Evolutionary conservation across 2,113 vertebrate genomes (phyloP), one percentile per base, ranked within the genome.

Genomic region (Spea multiplicata): DNA sequence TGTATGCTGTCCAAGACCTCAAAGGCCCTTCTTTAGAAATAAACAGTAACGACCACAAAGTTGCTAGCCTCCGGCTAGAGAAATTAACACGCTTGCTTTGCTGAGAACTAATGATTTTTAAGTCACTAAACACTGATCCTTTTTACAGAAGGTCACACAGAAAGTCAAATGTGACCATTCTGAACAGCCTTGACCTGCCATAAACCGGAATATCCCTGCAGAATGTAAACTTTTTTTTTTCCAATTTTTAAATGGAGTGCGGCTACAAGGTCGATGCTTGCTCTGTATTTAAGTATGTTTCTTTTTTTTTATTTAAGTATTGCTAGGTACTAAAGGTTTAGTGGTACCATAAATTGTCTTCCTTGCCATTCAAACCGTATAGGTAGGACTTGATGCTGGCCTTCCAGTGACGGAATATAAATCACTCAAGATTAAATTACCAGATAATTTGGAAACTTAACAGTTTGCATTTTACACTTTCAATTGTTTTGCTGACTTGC

Each of bases 401-500:
- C 87, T 88, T 83, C 74, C 81, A 77, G 81, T 84, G 89, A 87
- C 76, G 83, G 87, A 83, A 83, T 87, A 89, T 91, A 93, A 91
- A 92, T 92, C 88, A 90, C 87, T 74, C 83, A 82, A 87, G 89
- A 91, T 92, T 87, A 92, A 91, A 93, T 91, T 88, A 90, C 88
- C 85, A 89, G 90, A 90, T 92, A 91, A 93, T 93, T 91, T 91
- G 88, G 90, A 88, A 91, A 90, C 87, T 90, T 93, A 92, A 86
- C 88, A 87, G 88, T 90, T 90, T 91, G 89, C 90, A 86, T 92
- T 92, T 90, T 89, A 85, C 82, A 82, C 90, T 90, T 90, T 84
- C 86, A 84, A 82, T 90, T 90, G 90, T 91, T 93, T 90, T 92
- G 91, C 91, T 93, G 91, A 94, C 91, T 93, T 90, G 89, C 90